Conservation (phyloP, 2,797 vertebrate species). For the Lagorchestes hirsutus region DNA sequence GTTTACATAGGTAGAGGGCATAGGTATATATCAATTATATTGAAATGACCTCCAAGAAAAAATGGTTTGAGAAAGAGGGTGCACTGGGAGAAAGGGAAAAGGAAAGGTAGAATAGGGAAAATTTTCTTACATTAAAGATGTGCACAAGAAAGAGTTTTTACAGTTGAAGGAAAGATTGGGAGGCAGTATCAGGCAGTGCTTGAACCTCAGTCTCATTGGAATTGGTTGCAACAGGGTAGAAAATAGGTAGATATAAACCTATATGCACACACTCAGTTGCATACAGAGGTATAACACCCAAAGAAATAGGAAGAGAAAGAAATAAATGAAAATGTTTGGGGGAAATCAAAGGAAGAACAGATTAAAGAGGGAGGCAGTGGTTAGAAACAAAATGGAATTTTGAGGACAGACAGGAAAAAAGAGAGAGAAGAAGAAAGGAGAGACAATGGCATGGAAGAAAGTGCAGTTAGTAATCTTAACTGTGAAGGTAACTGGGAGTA, state of each 20-base stretch:
- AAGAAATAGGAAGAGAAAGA: neutral
- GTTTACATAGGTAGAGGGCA: neutral
- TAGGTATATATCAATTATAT: neutral
- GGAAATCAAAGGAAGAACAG: neutral
- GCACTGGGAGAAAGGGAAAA: neutral
- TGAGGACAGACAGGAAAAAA: neutral
- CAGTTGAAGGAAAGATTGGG: too few species aligned
- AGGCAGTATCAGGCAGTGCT: too few species aligned
- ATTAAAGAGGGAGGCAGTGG: neutral
- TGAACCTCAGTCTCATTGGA: too few species aligned
- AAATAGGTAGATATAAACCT: neutral
- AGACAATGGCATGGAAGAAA: neutral
- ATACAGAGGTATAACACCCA: too few species aligned
- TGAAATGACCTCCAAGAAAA: neutral
- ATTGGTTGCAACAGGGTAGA: neutral
- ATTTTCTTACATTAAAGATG: too few species aligned
- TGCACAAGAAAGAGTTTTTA: too few species aligned
- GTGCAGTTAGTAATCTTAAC: neutral
- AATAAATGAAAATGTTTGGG: neutral
- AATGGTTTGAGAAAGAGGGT: neutral
- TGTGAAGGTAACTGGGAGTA: neutral
- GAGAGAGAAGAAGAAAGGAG: neutral
- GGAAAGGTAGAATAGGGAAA: neutral
- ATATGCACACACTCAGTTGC: too few species aligned
- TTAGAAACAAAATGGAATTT: neutral